Evolutionary conservation across 92 coral and sea anemone genomes (phyloP).

Genomic region (Zoanthus solanderi): DNA sequence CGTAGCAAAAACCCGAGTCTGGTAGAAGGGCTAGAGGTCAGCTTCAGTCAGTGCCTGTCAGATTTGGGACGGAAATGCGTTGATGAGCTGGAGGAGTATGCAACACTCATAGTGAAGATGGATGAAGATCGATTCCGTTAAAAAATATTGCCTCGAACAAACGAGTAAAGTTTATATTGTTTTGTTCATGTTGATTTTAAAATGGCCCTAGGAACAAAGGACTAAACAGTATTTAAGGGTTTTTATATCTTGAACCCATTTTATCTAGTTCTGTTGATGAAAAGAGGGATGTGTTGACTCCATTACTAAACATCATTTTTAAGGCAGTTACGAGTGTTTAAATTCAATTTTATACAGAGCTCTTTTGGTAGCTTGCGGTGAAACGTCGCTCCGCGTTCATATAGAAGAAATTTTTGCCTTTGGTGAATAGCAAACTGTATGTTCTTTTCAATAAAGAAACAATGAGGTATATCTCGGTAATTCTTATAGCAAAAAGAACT

Average conservation of each 20-base stretch:
- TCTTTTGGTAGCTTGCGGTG: too few species aligned
- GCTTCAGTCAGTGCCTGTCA: slow-evolving; percentile 12
- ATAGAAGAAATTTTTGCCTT: too few species aligned
- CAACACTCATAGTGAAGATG: slow-evolving; percentile 2
- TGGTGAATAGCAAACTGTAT: too few species aligned
- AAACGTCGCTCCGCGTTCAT: too few species aligned
- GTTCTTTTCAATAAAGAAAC: too few species aligned
- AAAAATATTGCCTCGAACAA: neutral
- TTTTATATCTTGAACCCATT: neutral
- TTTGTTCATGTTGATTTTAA: neutral
- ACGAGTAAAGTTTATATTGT: neutral
- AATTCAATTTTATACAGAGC: too few species aligned
- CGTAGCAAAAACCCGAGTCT: slow-evolving; percentile 28
- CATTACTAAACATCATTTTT: too few species aligned
- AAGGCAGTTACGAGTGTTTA: too few species aligned
- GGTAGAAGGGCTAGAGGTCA: neutral
- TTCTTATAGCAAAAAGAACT: too few species aligned
- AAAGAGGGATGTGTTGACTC: too few species aligned
- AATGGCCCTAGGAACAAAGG: slow-evolving; percentile 2
- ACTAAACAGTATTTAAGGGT: neutral
- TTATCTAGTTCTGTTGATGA: neutral
- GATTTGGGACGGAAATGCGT: slow-evolving; percentile 41
- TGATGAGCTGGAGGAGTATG: slow-evolving; percentile 23
- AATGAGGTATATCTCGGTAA: too few species aligned
- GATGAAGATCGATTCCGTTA: neutral